phyloP scores from a whole-genome alignment of 2,113 vertebrate species.

The Apodemus speciosus region DNA sequence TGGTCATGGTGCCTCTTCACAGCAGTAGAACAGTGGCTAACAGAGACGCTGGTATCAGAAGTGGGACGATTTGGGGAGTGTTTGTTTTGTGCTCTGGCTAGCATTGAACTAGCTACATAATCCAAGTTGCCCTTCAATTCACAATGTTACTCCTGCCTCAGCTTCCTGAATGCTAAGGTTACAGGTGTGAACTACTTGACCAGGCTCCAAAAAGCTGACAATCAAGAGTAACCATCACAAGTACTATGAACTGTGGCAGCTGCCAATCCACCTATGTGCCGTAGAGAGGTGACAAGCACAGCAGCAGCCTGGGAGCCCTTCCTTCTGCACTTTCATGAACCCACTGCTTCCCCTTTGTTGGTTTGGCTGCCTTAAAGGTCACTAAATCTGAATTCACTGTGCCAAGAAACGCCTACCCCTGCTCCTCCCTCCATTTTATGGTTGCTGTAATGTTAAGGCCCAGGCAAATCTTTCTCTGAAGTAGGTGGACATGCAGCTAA shows the following conservation, averaged over 20 bases:
- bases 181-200: not conserved
- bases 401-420: not conserved
- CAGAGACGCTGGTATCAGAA: not conserved
- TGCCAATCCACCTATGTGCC: not conserved
- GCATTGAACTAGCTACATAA: not conserved
- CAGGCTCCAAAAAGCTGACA: not conserved
- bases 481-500: not conserved
- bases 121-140: not conserved
- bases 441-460: not conserved
- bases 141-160: not conserved
- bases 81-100: not conserved
- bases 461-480: constrained; percentile 17
- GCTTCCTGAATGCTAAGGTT: not conserved
- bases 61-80: not conserved
- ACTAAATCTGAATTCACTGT: constrained; percentile 10
- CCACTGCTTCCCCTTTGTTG: not conserved
- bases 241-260: not conserved
- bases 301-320: not conserved
- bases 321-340: not conserved
- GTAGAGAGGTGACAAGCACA: not conserved
- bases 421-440: not conserved
- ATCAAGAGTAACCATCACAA: not conserved
- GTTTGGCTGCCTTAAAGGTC: not conserved
- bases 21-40: not conserved
- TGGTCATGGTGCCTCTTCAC: not conserved